phyloP scores from a whole-genome alignment of 2,113 vertebrate species.

The Crotalus tigris region DNA sequence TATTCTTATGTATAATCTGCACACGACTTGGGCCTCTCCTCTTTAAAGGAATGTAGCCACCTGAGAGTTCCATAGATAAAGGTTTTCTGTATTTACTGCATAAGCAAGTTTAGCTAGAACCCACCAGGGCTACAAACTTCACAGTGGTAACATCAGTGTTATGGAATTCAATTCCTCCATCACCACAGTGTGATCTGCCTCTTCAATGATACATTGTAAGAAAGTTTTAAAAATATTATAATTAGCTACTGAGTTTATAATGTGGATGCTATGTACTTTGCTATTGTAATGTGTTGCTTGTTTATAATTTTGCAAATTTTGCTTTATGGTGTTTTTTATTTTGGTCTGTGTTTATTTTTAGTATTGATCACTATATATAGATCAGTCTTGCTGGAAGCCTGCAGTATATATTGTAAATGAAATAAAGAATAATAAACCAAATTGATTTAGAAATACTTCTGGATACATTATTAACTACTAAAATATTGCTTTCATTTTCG shows the following conservation, averaged over 20 bases:
- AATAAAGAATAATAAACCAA: not conserved
- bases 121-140: not conserved
- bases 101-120: not conserved
- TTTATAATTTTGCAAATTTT: not conserved
- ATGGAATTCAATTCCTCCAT: not conserved
- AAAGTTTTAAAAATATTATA: not conserved
- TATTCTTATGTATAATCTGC: not conserved
- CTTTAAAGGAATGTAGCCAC: not conserved
- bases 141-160: not conserved
- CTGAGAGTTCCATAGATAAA: not conserved
- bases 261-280: not conserved
- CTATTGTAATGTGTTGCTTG: not conserved
- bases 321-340: not conserved
- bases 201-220: not conserved
- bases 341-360: not conserved
- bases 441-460: not conserved
- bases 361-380: not conserved
- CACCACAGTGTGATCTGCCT: not conserved
- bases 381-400: not conserved
- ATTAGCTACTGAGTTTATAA: not conserved
- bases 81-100: not conserved
- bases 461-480: not conserved
- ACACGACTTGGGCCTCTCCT: not conserved
- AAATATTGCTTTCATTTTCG: not conserved
- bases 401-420: not conserved